A percentile compares a stretch with the other conserved stretches of the same genome.
These are phyloP conservation scores for Chloroceryle amazona DNA, from an alignment of 2,797 vertebrate genomes.

Conservation along the genomic window DNA sequence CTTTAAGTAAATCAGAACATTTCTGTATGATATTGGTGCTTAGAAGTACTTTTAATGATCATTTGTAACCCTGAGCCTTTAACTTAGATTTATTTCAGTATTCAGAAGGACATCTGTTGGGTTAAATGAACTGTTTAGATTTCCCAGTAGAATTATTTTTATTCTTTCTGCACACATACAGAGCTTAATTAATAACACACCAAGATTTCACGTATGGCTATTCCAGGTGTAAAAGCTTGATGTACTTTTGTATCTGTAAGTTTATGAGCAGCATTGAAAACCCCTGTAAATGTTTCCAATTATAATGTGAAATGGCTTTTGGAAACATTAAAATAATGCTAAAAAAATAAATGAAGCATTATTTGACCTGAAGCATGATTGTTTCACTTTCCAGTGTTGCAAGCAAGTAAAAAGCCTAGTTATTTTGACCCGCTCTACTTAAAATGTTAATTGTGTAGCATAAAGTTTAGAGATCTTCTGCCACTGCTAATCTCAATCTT, in stretches of 20 bases:
- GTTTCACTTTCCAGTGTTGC: background rate
- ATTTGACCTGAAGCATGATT: conserved; percentile 34
- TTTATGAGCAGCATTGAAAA: background rate
- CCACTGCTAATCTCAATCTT: conserved; percentile 49
- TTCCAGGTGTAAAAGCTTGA: background rate
- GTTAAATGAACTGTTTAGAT: background rate
- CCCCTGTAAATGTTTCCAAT: background rate
- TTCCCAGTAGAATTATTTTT: background rate
- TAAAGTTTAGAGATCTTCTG: conserved; percentile 69
- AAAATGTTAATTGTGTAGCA: conserved; percentile 66
- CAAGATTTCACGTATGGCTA: background rate
- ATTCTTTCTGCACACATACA: background rate
- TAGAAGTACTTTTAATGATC: background rate
- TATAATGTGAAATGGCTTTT: background rate
- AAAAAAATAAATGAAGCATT: conserved; percentile 37
- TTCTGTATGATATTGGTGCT: background rate
- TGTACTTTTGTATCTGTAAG: background rate
- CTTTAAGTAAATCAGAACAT: conserved; percentile 5
- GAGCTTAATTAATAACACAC: background rate
- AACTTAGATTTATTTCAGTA: background rate
- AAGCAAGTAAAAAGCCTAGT: conserved; percentile 11
- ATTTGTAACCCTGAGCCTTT: background rate
- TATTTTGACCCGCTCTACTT: conserved; percentile 38
- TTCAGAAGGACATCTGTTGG: background rate
- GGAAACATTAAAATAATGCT: conserved; percentile 8